These are phyloP conservation scores for Cyprinella venusta DNA, from an alignment of 2,797 vertebrate species.

Conservation along the genomic window DNA sequence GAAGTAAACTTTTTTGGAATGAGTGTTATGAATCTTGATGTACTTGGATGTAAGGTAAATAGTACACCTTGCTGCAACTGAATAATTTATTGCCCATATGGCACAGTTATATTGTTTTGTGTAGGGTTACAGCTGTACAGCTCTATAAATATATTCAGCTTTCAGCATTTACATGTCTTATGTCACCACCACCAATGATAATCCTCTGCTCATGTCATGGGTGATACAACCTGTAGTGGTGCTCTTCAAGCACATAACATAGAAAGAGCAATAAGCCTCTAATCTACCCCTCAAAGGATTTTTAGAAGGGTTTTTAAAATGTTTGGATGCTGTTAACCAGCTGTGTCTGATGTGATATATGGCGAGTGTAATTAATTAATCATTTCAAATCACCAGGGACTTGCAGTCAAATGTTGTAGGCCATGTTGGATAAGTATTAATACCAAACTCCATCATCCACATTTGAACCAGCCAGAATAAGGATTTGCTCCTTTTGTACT, in stretches of 20 bases:
- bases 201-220: too few species aligned
- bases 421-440: constrained; percentile 38
- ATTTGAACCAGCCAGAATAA: constrained; percentile 9
- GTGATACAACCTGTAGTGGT: constrained; percentile 27
- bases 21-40: neutral
- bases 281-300: constrained; percentile 25
- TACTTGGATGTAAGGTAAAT: constrained; percentile 1
- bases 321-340: neutral
- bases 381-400: constrained; percentile 34
- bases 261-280: constrained; percentile 13
- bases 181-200: too few species aligned
- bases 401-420: constrained; percentile 18
- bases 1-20: neutral
- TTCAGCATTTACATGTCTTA: neutral
- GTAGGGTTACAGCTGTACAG: neutral
- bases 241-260: constrained; percentile 20
- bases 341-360: constrained; percentile 18
- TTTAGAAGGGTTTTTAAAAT: constrained; percentile 2
- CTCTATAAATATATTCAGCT: constrained; percentile 6
- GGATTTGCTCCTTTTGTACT: neutral
- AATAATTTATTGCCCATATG: constrained; percentile 6
- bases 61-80: neutral
- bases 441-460: constrained; percentile 21
- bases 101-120: neutral
- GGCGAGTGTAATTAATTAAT: constrained; percentile 40